phyloP scores from a whole-genome alignment of 2,888 invertebrate genomes.

The Dascillus cervinus region DNA sequence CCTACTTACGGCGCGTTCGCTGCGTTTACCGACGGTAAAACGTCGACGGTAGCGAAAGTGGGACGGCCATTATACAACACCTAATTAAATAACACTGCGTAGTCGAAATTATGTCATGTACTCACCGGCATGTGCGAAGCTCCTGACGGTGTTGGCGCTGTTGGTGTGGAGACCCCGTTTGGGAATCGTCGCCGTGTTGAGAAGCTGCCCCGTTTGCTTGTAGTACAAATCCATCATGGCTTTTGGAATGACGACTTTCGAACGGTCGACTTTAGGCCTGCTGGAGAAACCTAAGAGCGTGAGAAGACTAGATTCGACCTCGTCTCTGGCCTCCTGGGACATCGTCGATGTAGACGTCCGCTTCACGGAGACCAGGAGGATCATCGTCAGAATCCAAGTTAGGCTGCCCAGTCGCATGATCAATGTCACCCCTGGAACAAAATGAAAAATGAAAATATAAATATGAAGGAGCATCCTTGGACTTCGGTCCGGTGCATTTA shows the following conservation, averaged over 20 bases:
- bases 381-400: conserved; percentile 34
- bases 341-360: conserved; percentile 24
- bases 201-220: conserved; percentile 55
- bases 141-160: conserved; percentile 78
- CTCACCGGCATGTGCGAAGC: conserved; percentile 73
- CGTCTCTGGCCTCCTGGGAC: conserved; percentile 30
- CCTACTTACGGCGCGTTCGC: conserved; percentile 10
- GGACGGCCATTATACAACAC: conserved; percentile 19
- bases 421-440: conserved; percentile 35
- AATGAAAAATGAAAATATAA: conserved; percentile 11
- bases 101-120: conserved; percentile 16
- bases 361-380: conserved; percentile 21
- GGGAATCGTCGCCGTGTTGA: conserved; percentile 57
- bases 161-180: conserved; percentile 62
- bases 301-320: conserved; percentile 53
- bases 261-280: conserved; percentile 45
- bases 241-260: conserved; percentile 61
- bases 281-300: conserved; percentile 53
- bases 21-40: conserved; percentile 10
- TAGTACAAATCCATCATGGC: conserved; percentile 75
- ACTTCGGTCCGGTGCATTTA: conserved; percentile 8
- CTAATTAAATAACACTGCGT: conserved; percentile 14
- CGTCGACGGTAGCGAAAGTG: conserved; percentile 18
- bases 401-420: conserved; percentile 37
- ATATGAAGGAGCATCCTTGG: too few species aligned